Evolutionary conservation across 2,888 invertebrate species (phyloP).

Genomic region (Ecliptopera silaceata): DNA sequence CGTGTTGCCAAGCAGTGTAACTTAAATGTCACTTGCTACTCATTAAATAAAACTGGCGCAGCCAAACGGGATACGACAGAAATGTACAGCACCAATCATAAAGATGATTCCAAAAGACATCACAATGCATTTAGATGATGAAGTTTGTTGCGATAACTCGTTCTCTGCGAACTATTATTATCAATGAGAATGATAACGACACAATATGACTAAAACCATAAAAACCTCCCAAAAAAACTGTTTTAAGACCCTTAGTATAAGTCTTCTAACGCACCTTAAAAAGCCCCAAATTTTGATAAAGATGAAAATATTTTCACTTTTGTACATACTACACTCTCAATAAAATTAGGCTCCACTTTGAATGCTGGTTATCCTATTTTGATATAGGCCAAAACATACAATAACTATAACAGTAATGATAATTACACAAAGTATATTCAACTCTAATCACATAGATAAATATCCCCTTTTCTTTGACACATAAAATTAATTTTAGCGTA

Average conservation of each 20-base stretch:
- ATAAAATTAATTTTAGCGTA: background rate
- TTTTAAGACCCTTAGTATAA: background rate
- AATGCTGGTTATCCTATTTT: no score
- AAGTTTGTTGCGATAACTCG: background rate
- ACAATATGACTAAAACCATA: conserved; percentile 28
- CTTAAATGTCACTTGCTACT: background rate
- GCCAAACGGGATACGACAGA: background rate
- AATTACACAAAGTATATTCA: no score
- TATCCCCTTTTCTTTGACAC: background rate
- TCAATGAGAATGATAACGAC: conserved; percentile 14
- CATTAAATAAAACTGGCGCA: conserved; percentile 1
- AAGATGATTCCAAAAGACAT: background rate
- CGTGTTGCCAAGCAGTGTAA: no score
- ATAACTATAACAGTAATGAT: no score
- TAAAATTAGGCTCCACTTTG: no score
- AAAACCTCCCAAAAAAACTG: conserved; percentile 6
- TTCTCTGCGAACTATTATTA: background rate
- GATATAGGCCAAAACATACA: no score
- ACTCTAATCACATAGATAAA: no score
- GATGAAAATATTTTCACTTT: background rate
- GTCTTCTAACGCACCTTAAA: background rate
- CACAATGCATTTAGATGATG: conserved; percentile 20
- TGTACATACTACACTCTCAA: background rate
- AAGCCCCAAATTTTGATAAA: background rate
- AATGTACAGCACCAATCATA: background rate